Percentiles rank a stretch among this genome's conserved stretches.
Evolutionary conservation across 2,888 invertebrate species (phyloP).

Genomic region (Papilio gigon): DNA sequence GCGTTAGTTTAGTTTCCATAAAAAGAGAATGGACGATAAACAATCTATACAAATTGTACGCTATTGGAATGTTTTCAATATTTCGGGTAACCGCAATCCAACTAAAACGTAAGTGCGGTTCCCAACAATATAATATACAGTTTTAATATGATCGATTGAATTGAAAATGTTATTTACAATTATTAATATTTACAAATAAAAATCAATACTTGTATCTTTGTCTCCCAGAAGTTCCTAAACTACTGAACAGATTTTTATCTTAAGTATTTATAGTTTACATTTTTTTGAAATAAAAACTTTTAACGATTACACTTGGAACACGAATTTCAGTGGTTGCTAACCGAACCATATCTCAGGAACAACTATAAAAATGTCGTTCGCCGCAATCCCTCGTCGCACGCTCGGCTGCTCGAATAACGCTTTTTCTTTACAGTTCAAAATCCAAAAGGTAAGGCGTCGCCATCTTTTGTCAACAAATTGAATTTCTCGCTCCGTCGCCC

Average conservation of each 20-base stretch:
- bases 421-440: constrained; percentile 37
- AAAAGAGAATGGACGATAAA: neutral
- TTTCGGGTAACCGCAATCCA: constrained; percentile 29
- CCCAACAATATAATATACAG: constrained; percentile 17
- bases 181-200: neutral
- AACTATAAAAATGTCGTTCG: constrained; percentile 49
- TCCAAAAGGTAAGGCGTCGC: constrained; percentile 43
- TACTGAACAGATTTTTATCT: too few species aligned
- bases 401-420: constrained; percentile 30
- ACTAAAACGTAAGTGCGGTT: constrained; percentile 25
- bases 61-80: constrained; percentile 44
- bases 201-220: neutral
- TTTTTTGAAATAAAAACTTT: neutral
- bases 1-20: too few species aligned
- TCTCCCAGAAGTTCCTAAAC: neutral
- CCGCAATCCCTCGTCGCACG: constrained; percentile 42
- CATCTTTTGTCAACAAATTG: constrained; percentile 47
- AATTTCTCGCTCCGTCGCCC: constrained; percentile 46
- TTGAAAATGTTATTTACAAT: neutral
- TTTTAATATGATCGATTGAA: neutral
- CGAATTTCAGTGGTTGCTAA: constrained; percentile 34
- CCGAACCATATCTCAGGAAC: constrained; percentile 48
- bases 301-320: neutral
- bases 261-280: too few species aligned
- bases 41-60: constrained; percentile 48